Evolutionary conservation across 1,140 invertebrate genomes (phyloP).

Genomic region (Arctopsyche grandis): DNA sequence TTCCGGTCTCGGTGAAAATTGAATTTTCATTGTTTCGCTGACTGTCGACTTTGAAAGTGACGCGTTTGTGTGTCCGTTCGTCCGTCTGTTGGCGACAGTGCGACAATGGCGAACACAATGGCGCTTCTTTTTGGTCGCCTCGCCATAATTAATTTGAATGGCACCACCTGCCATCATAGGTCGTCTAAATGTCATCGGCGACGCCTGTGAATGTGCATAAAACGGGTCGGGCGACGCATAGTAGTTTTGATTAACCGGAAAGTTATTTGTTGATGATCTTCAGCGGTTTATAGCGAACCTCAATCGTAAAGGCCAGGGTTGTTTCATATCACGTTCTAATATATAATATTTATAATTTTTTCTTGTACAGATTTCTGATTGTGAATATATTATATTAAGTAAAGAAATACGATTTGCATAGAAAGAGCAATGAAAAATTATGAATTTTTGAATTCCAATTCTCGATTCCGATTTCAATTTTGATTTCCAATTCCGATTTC

Average conservation of each 20-base stretch:
- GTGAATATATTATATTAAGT: too few species aligned
- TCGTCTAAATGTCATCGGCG: slow-evolving; percentile 11
- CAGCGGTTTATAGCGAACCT: too few species aligned
- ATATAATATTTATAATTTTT: too few species aligned
- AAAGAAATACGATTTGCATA: too few species aligned
- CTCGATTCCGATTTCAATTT: too few species aligned
- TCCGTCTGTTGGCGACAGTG: slow-evolving; percentile 32
- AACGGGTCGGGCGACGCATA: background rate
- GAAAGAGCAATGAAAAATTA: too few species aligned
- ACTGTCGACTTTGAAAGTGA: slow-evolving; percentile 6
- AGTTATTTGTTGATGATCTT: too few species aligned
- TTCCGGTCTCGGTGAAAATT: background rate
- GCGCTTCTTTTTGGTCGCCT: slow-evolving; percentile 12
- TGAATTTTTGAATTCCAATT: too few species aligned
- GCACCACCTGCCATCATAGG: slow-evolving; percentile 32
- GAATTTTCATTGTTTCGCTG: slow-evolving; percentile 26
- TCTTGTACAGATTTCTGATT: too few species aligned
- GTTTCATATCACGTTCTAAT: too few species aligned
- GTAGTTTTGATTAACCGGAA: too few species aligned
- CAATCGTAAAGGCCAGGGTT: background rate
- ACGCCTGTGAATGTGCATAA: slow-evolving; percentile 11
- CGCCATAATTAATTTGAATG: slow-evolving; percentile 39
- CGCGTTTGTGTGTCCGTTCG: slow-evolving; percentile 11
- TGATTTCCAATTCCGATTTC: too few species aligned
- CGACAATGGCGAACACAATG: slow-evolving; percentile 29